Evolutionary conservation across 2,113 vertebrate species (phyloP).

Genomic region (Myiozetetes cayanensis): DNA sequence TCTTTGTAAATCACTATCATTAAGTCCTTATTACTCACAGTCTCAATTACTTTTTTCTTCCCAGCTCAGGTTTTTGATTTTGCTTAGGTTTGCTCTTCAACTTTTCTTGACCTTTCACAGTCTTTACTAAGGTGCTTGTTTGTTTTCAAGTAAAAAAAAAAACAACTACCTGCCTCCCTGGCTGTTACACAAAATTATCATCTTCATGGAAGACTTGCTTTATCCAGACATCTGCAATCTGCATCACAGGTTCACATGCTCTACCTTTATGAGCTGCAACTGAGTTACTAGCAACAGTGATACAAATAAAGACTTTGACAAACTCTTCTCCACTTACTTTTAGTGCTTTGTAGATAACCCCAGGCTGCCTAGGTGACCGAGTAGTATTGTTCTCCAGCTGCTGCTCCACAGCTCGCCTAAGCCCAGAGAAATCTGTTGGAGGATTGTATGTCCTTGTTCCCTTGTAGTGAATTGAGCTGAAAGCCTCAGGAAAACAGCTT

Average conservation of each 20-base stretch:
- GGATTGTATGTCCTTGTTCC: constrained; percentile 97
- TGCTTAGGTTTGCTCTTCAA: neutral
- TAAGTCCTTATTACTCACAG: neutral
- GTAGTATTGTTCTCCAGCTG: constrained; percentile 96
- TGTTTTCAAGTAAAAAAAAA: neutral
- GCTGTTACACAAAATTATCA: neutral
- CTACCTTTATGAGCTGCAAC: neutral
- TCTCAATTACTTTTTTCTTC: neutral
- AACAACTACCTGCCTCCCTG: neutral
- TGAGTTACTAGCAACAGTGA: neutral
- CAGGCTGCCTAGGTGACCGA: constrained; percentile 90
- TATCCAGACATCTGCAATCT: neutral
- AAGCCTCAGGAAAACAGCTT: constrained; percentile 94
- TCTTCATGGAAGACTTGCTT: neutral
- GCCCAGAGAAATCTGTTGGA: constrained; percentile 94
- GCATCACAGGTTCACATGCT: neutral
- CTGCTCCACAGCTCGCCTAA: constrained; percentile 88
- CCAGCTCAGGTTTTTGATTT: neutral
- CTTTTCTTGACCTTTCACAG: neutral
- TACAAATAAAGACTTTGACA: neutral
- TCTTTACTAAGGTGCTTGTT: neutral
- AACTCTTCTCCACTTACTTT: constrained; percentile 77
- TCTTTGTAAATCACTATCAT: neutral
- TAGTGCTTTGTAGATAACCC: constrained; percentile 93
- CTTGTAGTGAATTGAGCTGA: constrained; percentile 96